Conservation (phyloP, 2,113 vertebrate species). For the Tychaedon coryphoeus region DNA sequence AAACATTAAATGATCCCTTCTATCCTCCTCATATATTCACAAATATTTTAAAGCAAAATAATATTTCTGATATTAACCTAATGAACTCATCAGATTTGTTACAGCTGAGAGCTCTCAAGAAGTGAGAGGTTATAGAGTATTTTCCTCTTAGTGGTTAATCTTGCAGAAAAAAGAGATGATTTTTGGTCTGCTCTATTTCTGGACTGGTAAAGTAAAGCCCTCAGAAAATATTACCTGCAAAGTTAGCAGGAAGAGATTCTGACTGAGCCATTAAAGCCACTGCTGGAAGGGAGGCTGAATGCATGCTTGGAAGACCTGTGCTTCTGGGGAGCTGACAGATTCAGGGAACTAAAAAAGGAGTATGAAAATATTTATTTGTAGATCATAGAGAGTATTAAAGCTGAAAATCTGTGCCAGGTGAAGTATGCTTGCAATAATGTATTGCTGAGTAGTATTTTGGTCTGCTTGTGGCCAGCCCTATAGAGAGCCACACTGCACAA, state of each 20-base stretch:
- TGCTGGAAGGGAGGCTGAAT: neutral
- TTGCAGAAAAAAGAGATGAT: accelerated
- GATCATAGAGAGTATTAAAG: neutral
- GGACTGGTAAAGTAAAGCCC: neutral
- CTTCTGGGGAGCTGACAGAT: neutral
- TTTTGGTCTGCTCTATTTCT: neutral
- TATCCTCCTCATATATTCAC: neutral
- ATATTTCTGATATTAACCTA: neutral
- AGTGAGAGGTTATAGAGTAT: neutral
- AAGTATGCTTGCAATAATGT: neutral
- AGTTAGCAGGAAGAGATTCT: neutral
- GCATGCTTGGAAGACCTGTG: neutral
- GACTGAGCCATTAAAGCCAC: neutral
- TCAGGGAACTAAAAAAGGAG: neutral
- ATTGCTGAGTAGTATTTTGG: neutral
- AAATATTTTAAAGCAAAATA: neutral
- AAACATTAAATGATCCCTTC: neutral
- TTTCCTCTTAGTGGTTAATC: neutral
- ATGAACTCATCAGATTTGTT: neutral
- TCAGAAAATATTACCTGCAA: neutral
- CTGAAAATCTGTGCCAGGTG: neutral
- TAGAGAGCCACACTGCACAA: neutral
- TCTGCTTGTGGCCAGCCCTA: neutral
- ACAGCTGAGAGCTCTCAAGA: neutral
- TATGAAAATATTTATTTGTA: neutral